Evolutionary conservation across 2,888 invertebrate species (phyloP).

Genomic region (Endotricha flammealis): DNA sequence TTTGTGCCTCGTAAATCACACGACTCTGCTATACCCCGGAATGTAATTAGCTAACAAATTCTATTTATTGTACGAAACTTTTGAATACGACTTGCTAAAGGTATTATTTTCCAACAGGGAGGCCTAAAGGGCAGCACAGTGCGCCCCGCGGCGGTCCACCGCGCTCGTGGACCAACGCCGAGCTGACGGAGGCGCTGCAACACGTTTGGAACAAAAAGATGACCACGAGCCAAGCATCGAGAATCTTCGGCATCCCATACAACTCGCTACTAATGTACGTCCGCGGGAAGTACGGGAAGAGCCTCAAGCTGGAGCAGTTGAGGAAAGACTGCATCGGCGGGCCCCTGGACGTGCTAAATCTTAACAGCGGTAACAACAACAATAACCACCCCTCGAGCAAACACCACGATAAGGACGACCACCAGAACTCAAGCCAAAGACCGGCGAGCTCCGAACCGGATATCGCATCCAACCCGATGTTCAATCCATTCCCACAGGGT

Average conservation of each 20-base stretch:
- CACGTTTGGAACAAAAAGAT: slow-evolving; percentile 98
- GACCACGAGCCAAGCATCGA: slow-evolving; percentile 94
- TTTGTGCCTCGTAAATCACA: slow-evolving; percentile 56
- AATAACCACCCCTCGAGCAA: slow-evolving; percentile 73
- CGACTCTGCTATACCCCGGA: slow-evolving; percentile 40
- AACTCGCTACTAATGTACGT: slow-evolving; percentile 95
- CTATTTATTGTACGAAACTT: slow-evolving; percentile 39
- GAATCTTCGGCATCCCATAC: slow-evolving; percentile 95
- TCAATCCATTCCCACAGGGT: slow-evolving; percentile 87
- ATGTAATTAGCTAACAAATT: slow-evolving; percentile 56
- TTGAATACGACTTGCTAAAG: too few relatives aligned
- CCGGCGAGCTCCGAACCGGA: slow-evolving; percentile 84
- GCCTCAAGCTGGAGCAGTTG: slow-evolving; percentile 90
- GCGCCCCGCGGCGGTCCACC: slow-evolving; percentile 94
- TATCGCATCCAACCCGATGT: slow-evolving; percentile 81
- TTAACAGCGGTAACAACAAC: slow-evolving; percentile 80
- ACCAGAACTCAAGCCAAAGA: slow-evolving; percentile 67
- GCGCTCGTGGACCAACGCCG: slow-evolving; percentile 94
- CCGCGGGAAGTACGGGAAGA: slow-evolving; percentile 95
- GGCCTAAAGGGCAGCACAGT: slow-evolving; percentile 94
- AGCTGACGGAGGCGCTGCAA: slow-evolving; percentile 92
- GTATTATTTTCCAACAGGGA: slow-evolving; percentile 72
- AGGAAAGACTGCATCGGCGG: slow-evolving; percentile 93
- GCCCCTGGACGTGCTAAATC: slow-evolving; percentile 84
- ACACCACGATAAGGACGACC: slow-evolving; percentile 78